Base-by-base conservation (phyloP, 64 coral and sea anemone genomes). In the Astreopora myriophthalma region DNA sequence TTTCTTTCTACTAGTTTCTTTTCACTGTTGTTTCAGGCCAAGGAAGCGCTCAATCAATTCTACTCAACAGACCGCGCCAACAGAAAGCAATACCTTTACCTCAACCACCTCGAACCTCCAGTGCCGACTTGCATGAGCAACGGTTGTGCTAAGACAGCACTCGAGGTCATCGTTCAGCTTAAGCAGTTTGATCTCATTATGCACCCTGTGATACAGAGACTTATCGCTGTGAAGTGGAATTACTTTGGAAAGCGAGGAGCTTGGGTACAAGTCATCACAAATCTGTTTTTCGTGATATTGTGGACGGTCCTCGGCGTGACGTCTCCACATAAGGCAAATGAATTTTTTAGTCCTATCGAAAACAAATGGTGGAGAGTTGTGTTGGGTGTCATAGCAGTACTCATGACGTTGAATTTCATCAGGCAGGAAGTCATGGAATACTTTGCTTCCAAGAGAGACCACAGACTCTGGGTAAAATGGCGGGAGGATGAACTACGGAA, bases 151-250 rank as follows among this genome's bases (percentile, higher is more conserved):
- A 91, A 95, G 65, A 95, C 93, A 35, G 93, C 93, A 10, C 71
- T 98, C 40, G 93, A 93, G 35, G 96, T 95, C 2, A 94, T 95
- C 13, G 91, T 98, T 5, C 93, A 91, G 19, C 89, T 90, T 14
- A 98, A 98, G 73, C 96, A 98, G 86, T 98, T 98, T 78, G 96
- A 98, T 76, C 48, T 98, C 2, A 98, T 98, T 20, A 98, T 98
- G 96, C 96, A 98, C 25, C 96, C 96, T 72, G 93, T 95, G 12
- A 95, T 95, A 74, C 96, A 98, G 73, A 86, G 93, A 22, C 86
- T 98, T 8, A 95, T 98, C n/a, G 80, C 89, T n/a, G 96, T 95
- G 26, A 98, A 98, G 78, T 98, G 96, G 96, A 87, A 85, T 48
- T 52, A 62, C 19, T 98, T 98, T 87, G 96, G 93, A 28, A 95